Conservation (phyloP, 2,113 vertebrate genomes). For the Phaetusa simplex region DNA sequence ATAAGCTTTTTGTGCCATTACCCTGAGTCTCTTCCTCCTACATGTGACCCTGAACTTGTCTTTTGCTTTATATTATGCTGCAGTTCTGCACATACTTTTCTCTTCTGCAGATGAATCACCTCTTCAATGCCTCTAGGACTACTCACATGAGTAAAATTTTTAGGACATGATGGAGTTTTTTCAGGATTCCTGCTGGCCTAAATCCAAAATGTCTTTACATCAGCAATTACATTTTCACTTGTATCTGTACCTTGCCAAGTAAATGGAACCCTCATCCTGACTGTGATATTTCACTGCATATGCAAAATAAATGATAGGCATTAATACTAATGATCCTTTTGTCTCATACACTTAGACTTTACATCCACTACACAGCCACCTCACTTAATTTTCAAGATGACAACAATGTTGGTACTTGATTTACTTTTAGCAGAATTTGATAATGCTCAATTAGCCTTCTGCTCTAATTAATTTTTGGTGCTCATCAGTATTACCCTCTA, state of each 20-base stretch:
- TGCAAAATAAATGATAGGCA: conserved; percentile 29
- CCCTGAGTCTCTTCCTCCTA: not conserved
- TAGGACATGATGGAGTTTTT: not conserved
- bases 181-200: not conserved
- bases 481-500: not conserved
- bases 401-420: conserved; percentile 35
- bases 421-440: conserved; percentile 51
- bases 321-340: conserved; percentile 46
- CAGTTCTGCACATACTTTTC: not conserved
- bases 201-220: conserved; percentile 11
- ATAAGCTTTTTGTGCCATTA: not conserved
- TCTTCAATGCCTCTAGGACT: not conserved
- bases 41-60: not conserved
- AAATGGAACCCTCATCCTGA: conserved; percentile 16
- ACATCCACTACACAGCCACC: not conserved
- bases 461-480: conserved; percentile 24
- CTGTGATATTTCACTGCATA: not conserved
- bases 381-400: conserved; percentile 44
- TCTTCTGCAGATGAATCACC: not conserved
- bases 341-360: conserved; percentile 38
- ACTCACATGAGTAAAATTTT: not conserved
- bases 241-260: not conserved
- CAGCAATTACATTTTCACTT: conserved; percentile 20
- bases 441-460: conserved; percentile 30
- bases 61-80: not conserved